Evolutionary conservation across 1,140 invertebrate species (phyloP), one percentile per base, ranked within the genome.

Genomic region (Hycleus cichorii): DNA sequence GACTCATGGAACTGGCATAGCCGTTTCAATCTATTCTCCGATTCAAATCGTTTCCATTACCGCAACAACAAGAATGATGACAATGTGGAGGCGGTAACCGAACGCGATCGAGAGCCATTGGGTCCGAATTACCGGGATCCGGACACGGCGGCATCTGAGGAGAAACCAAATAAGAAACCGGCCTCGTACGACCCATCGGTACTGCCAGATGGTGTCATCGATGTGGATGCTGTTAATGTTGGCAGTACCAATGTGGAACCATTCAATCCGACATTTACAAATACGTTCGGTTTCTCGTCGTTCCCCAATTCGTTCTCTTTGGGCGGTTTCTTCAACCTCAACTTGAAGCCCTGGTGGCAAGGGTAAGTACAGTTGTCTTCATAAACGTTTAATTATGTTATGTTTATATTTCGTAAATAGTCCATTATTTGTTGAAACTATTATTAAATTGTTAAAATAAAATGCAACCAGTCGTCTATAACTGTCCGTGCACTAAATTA

Each of bases 341-440:
- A 65, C 1, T 47, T 60, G 25, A 70, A 74, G 53, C 76, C 73
- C 57, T 78, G 77, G 77, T 74, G 71, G 71, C 77, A 78, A 63
- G 77, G 77, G 77, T 78, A 63, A 77, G 76, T 64, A 39, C n/a
- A 32, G 32, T 32, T 32, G 63, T 40, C 7, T 55, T 4, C 12
- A 12, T 52, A 55, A 6, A 32, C 7, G 4, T 18, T 57, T 50
- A 7, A 5, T 32, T 32, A 18, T 18, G 18, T 12, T 12, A 12
- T 12, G 12, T 12, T 12, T 12, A 12, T 12, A 12, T 18, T 18
- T 18, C 24, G 11, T 43, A 40, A 11, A 10, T 57, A 27, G 11
- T 12, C 18, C 18, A 32, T 39, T 12, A 25, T 11, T 38, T 38
- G 9, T 45, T 12, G 45, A 26, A 39, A 57, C 27, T 38, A 12